Percentiles rank a stretch among this genome's conserved stretches.
These are phyloP conservation scores for Paracanthobrama guichenoti DNA, from an alignment of 2,113 vertebrate species.

Conservation along the genomic window DNA sequence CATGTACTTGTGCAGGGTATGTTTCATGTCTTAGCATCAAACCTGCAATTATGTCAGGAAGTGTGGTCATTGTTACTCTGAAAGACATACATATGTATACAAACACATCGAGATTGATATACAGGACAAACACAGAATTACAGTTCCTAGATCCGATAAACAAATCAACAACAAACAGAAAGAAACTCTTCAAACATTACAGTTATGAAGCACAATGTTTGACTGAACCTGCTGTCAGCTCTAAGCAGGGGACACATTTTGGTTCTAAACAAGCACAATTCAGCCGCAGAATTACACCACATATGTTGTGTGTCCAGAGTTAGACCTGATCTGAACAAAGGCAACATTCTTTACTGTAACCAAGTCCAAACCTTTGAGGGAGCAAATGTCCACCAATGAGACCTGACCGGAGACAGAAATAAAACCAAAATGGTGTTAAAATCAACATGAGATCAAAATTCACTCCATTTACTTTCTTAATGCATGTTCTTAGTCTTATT, in stretches of 20 bases:
- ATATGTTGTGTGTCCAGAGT: neutral
- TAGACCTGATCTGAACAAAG: conserved; percentile 35
- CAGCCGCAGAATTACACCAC: conserved; percentile 11
- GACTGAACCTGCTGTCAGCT: neutral
- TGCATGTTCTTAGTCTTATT: neutral
- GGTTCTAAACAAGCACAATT: conserved; percentile 40
- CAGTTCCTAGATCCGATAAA: neutral
- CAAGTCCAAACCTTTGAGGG: conserved; percentile 9
- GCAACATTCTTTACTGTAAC: conserved; percentile 24
- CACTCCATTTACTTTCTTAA: neutral
- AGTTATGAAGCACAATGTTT: neutral
- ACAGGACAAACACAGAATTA: neutral
- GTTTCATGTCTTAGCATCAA: neutral
- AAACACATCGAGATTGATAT: neutral
- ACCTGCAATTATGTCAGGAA: conserved; percentile 8
- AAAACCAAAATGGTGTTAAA: neutral
- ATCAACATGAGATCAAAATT: neutral
- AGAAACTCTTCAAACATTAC: conserved; percentile 3
- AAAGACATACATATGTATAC: neutral
- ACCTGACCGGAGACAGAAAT: neutral
- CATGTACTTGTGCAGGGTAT: no score
- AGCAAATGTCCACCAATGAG: neutral
- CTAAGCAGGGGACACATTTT: neutral
- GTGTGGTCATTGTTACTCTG: neutral
- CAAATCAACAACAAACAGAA: neutral